Percentiles rank a stretch among this genome's conserved stretches.
Conservation (phyloP, 2,113 vertebrate genomes). For the Eurystomus gularis region DNA sequence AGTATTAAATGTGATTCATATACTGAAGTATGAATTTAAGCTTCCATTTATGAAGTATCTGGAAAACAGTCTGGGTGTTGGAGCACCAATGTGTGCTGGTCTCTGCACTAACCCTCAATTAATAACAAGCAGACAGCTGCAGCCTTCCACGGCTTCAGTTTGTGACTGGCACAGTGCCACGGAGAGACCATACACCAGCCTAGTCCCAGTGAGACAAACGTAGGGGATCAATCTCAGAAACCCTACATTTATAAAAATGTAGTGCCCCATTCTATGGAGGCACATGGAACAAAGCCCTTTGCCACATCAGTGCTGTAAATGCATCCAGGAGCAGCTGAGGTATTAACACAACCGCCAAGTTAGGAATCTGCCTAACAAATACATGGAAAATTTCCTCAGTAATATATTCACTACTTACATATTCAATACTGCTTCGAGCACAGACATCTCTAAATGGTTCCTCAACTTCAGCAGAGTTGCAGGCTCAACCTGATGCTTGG, state of each 20-base stretch:
- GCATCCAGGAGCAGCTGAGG: conserved; percentile 39
- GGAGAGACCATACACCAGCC: neutral
- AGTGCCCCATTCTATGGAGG: neutral
- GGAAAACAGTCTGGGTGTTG: neutral
- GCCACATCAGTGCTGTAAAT: conserved; percentile 22
- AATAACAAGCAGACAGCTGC: conserved; percentile 43
- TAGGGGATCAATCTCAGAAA: conserved; percentile 12
- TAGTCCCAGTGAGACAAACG: conserved; percentile 23
- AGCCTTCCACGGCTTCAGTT: conserved; percentile 20
- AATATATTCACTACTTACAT: conserved; percentile 54
- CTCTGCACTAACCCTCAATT: neutral
- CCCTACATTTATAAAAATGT: conserved; percentile 2
- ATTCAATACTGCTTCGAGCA: conserved; percentile 32
- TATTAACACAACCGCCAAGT: conserved; percentile 7
- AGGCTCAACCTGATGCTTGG: neutral
- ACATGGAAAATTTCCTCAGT: conserved; percentile 40
- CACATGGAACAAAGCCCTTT: conserved; percentile 19
- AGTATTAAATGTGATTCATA: neutral
- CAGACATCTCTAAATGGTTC: conserved; percentile 14
- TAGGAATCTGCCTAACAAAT: conserved; percentile 60
- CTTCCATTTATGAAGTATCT: conserved; percentile 12
- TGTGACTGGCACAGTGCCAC: conserved; percentile 36
- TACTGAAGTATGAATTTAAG: neutral
- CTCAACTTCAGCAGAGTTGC: conserved; percentile 2
- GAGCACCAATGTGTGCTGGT: neutral